Base-by-base conservation (phyloP, 2,113 vertebrate species). In the Misgurnus anguillicaudatus region DNA sequence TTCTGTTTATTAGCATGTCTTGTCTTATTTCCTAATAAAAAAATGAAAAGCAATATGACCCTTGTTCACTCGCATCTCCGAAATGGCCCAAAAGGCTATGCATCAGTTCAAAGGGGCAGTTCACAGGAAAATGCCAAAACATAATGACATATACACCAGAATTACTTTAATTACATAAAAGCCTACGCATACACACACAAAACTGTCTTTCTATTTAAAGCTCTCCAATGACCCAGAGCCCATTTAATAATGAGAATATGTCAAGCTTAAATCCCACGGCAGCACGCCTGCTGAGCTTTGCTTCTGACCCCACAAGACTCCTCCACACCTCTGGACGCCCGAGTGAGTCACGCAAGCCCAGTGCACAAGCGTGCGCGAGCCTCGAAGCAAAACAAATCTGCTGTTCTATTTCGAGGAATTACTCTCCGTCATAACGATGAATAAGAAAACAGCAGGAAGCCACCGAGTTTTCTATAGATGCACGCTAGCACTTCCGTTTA, bases 381-480 rank as follows among this genome's bases (percentile, higher is more conserved):
- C 72, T 21, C 24, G 9, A 39, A 74, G 71, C 71, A 75, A 75
- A 75, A 16, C 41, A 64, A 64, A 64, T 62, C 58, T 66, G 5
- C 6, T 6, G 6, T 9, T n/a, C 14, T 13, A 48, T 63, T 51
- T 78, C 60, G 45, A 47, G 62, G 53, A 82, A 82, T 74, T 61
- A 68, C 76, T 63, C 19, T 48, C 53, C 3, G 14, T 62, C 24
- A 64, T 78, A 65, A 31, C 13, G 63, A 61, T 47, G 62, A 80
- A 80, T 21, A 67, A n/a, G 53, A 67, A 75, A 65, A 75, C 62
- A 21, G 62, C 62, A 60, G 55, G 63, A 58, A 51, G 64, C 16
- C 11, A 3, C 60, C 5, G 78, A 66, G 69, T 31, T 80, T 79
- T 79, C 68, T 79, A 48, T 75, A 67, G 63, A 72, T 19, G 42